phyloP scores from a whole-genome alignment of 2,113 vertebrate genomes.

The Nycticebus coucang region DNA sequence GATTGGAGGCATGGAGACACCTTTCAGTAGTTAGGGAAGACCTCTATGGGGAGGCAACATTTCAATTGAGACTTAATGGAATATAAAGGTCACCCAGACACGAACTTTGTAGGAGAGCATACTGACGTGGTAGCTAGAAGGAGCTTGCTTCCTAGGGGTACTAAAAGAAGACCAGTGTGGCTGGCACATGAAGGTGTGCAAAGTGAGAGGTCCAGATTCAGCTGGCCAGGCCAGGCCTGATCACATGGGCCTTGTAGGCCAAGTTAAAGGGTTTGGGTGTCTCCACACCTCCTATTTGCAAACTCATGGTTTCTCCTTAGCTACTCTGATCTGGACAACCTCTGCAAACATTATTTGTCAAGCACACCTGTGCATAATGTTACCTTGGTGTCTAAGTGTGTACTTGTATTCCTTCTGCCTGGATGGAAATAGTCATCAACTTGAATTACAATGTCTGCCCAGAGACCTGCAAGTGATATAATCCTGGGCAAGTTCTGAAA shows the following conservation, averaged over 20 bases:
- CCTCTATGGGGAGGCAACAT: neutral
- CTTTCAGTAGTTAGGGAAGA: neutral
- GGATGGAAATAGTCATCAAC: conserved; percentile 5
- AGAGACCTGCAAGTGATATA: neutral
- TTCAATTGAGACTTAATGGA: neutral
- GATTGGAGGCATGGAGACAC: neutral
- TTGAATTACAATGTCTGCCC: conserved; percentile 46
- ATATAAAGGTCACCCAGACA: neutral
- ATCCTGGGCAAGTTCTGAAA: neutral
- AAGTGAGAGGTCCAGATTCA: neutral
- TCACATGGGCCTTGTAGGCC: neutral
- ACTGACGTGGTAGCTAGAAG: neutral
- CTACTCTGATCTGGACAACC: neutral
- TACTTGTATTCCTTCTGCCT: neutral
- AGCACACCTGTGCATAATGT: conserved; percentile 37
- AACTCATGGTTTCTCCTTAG: neutral
- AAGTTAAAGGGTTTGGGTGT: neutral
- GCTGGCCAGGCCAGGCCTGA: neutral
- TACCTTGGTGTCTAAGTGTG: neutral
- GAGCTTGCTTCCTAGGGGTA: neutral
- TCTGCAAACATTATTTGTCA: neutral
- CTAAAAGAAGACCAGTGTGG: neutral
- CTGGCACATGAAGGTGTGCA: neutral
- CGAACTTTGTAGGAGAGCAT: neutral
- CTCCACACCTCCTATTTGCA: neutral